Percentiles rank a stretch among this genome's conserved stretches.
These are phyloP conservation scores for Drosophila borealis DNA, from an alignment of 2,888 invertebrate species.

Conservation along the genomic window DNA sequence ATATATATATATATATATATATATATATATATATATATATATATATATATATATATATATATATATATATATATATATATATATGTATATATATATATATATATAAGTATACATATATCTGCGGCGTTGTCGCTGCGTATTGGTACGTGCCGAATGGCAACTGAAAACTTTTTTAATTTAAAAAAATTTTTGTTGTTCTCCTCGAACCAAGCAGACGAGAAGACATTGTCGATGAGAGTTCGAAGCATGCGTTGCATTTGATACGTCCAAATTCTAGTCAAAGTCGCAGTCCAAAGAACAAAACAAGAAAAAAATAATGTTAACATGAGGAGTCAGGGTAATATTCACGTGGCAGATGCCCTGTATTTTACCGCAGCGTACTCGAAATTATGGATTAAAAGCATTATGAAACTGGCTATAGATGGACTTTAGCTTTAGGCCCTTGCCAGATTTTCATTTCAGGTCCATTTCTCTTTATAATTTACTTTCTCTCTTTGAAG, in stretches of 20 bases:
- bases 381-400: neutral
- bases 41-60: conserved; percentile 21
- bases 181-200: conserved; percentile 66
- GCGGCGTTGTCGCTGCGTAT: conserved; percentile 71
- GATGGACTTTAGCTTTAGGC: too few relatives aligned
- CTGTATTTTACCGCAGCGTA: neutral
- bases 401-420: too few relatives aligned
- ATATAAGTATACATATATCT: conserved; percentile 39
- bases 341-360: neutral
- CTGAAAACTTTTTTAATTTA: conserved; percentile 76
- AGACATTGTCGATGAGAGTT: conserved; percentile 44
- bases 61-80: conserved; percentile 41
- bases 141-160: conserved; percentile 76
- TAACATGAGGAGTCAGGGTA: too few relatives aligned
- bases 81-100: conserved; percentile 18
- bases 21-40: conserved; percentile 31
- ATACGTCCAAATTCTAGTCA: conserved; percentile 51
- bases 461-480: too few relatives aligned
- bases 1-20: conserved; percentile 30
- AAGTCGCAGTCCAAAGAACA: conserved; percentile 17
- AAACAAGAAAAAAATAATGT: conserved; percentile 25
- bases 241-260: conserved; percentile 72
- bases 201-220: conserved; percentile 35
- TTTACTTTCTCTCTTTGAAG: too few relatives aligned
- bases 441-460: too few relatives aligned